Base-by-base conservation (phyloP, 2,888 invertebrate genomes). In the Autographa pulchrina region DNA sequence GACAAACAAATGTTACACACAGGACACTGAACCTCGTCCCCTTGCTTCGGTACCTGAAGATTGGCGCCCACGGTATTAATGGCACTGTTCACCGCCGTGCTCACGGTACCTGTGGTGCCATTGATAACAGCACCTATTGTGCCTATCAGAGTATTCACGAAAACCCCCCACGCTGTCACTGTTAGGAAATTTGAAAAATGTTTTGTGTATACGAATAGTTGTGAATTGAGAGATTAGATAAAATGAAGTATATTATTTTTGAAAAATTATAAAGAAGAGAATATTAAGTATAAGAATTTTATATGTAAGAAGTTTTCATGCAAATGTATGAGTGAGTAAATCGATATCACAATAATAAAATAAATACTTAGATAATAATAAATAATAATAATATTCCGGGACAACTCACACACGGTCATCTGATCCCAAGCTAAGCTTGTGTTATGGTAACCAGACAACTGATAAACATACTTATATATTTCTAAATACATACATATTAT, bases 61-160 rank as follows among this genome's bases (percentile, higher is more conserved):
- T 94, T 95, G 67, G 88, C 87, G 88, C 94, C 94, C 58, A 95
- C 18, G 4, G 95, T 94, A 82, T 93, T 93, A 78, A 95, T 91
- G 59, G 92, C 92, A 80, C 90, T 91, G 83, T 95, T 93, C 52
- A 95, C 88, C 0, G 92, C 93, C 0, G 84, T 89, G 7, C 94
- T 92, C 11, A 93, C 82, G 13, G 90, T 84, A 9, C 73, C 77
- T 0, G 94, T 80, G 35, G 92, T 88, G 31, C 93, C 90, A 77
- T 93, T 93, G 74, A 96, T 81, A 32, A 91, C 88, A 54, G 93
- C 90, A 43, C 93, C 90, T 83, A 95, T 94, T 0, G 92, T 90
- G 87, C 92, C 92, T 89, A 94, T 88, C 48, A 94, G 88, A 74
- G 88, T 85, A 86, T 88, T 93, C 85, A 94, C 87, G 88, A 95